Evolutionary conservation across 2,113 vertebrate genomes (phyloP).

Genomic region (Periophthalmus modestus): DNA sequence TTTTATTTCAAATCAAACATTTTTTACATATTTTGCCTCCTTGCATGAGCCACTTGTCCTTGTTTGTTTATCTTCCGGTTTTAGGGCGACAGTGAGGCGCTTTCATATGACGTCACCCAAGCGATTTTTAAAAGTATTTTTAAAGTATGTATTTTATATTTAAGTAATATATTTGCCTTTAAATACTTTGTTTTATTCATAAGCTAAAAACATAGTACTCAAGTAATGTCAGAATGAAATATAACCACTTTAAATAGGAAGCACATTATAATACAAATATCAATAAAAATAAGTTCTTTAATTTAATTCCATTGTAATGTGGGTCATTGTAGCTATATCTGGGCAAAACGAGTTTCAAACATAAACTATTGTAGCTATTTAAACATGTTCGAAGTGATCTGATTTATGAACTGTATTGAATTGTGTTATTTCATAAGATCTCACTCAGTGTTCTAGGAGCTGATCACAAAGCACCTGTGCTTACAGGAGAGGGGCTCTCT

Average conservation of each 20-base stretch:
- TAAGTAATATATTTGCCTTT: no score
- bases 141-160: neutral
- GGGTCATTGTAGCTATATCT: no score
- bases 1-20: neutral
- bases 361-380: no score
- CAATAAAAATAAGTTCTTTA: no score
- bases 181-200: no score
- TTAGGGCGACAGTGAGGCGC: neutral
- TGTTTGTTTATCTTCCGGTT: neutral
- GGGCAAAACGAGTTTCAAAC: no score
- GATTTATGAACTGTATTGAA: no score
- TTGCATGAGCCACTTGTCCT: neutral
- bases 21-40: neutral
- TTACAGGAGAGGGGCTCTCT: constrained; percentile 36
- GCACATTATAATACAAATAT: no score
- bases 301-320: no score
- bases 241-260: neutral
- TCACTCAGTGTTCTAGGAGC: constrained; percentile 8
- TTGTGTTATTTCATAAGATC: no score
- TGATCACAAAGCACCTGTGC: constrained; percentile 38
- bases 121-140: neutral
- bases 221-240: neutral
- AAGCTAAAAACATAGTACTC: no score
- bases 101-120: neutral
- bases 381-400: no score